Percentiles rank a stretch among this genome's conserved stretches.
These are phyloP conservation scores for Psix sp. DNA, from an alignment of 1,140 invertebrate species.

Conservation along the genomic window DNA sequence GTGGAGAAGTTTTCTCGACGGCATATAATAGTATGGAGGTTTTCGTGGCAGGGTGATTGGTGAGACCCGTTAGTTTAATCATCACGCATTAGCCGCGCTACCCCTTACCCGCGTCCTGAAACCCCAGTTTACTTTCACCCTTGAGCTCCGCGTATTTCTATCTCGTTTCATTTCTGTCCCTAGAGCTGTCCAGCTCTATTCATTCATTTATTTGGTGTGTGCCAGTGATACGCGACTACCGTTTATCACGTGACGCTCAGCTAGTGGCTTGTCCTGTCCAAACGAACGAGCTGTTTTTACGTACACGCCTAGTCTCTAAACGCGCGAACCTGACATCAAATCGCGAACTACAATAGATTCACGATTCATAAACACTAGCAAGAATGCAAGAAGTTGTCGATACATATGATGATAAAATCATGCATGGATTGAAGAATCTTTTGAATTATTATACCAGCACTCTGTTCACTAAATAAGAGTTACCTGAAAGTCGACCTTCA, in stretches of 20 bases:
- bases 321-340: conserved; percentile 44
- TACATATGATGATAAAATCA: conserved; percentile 47
- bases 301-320: conserved; percentile 37
- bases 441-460: conserved; percentile 56
- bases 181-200: conserved; percentile 52
- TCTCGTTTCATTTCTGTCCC: conserved; percentile 61
- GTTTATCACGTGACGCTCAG: conserved; percentile 67
- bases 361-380: conserved; percentile 50
- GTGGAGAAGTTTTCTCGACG: conserved; percentile 48
- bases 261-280: conserved; percentile 56
- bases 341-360: conserved; percentile 32
- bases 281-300: conserved; percentile 58
- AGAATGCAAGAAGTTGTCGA: conserved; percentile 51
- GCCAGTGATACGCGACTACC: conserved; percentile 64
- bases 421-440: conserved; percentile 52
- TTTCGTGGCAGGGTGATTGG: conserved; percentile 76
- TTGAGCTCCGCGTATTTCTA: conserved; percentile 67
- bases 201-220: conserved; percentile 61
- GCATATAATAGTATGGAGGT: conserved; percentile 59
- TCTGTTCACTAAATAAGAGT: conserved; percentile 41
- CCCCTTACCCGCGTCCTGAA: conserved; percentile 63
- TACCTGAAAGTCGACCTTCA: too few species aligned
- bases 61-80: conserved; percentile 76
- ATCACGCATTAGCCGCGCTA: conserved; percentile 76
- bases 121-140: conserved; percentile 71